Base-by-base conservation (phyloP, 2,113 vertebrate genomes). In the Pelobates fuscus region DNA sequence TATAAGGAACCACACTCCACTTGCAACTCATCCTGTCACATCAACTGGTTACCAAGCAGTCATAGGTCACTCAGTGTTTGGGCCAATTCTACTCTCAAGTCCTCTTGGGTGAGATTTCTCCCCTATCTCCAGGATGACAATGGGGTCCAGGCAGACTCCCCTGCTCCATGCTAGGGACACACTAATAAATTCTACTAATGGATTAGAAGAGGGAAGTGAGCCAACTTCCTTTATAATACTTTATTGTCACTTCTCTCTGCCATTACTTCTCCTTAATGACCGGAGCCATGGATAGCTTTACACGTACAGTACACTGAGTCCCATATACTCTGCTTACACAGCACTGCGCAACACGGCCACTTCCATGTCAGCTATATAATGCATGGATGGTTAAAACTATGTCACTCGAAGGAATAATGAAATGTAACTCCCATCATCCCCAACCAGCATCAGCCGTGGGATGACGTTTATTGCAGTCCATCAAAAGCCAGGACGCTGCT, bases 121-220 rank as follows among this genome's bases (percentile, higher is more conserved):
- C n/a, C 8, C 10, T 8, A 55, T 20, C 37, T 18, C 23, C 10
- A 29, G 3, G 27, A 21, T 3, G 8, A 54, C 30, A 55, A 29
- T 21, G 30, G 29, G 72, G 32, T 54, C 64, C 64, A 24, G 37
- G 11, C 55, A 25, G 18, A 37, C 37, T 46, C 52, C 21, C 52
- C 63, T 14, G 63, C 55, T 67, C 27, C 72, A 49, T 76, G 55
- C 66, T 43, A 25, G 64, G 41, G 64, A 67, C 25, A 32, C 55
- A 25, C 21, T 15, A 32, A 23, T 46, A 67, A 58, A 58, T 21
- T 11, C 43, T 67, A 26, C 37, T 11, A 54, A 64, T 64, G 61
- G 32, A 73, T 67, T 76, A 30, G 43, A 76, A 76, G 37, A 64
- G 71, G 72, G 72, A 76, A 76, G 72, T 75, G 54, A 49, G 41